Evolutionary conservation across 2,113 vertebrate species (phyloP), one percentile per base, ranked within the genome.

Genomic region (Bufo gargarizans): DNA sequence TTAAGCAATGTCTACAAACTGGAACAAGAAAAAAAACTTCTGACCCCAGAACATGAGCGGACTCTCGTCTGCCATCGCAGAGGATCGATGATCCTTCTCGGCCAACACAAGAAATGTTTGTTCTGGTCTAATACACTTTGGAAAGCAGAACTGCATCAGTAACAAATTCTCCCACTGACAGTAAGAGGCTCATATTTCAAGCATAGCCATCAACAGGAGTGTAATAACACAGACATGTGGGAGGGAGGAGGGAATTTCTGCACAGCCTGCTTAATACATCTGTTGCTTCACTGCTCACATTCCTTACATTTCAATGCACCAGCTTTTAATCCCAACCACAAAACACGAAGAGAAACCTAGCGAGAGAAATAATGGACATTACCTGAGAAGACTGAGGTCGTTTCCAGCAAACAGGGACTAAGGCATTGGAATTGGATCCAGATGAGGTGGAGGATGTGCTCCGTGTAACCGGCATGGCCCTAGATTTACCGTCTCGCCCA

Each of bases 361-460:
- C 8, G 13, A 53, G n/a, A 79, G 74, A 10, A 17, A 59, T 43
- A 69, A 86, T 82, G 2, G 45, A 72, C 63, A 0, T 84, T 93
- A 99, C 98, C 97, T 99, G 98, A 89, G 98, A 99, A 43, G 95
- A 97, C 80, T 99, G 98, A 2, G 98, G 98, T 78, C 97, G 95
- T 90, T 97, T 99, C 98, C 98, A 99, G 95, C 98, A 99, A 89
- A 99, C 98, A 43, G 97, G 98, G 89, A 99, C 98, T 86, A 99
- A 95, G 89, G 99, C 97, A 58, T 99, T 99, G 89, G 98, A 99
- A 92, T 98, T 99, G 80, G 98, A 99, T 55, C 97, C 97, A 0
- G 98, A 99, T 0, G 98, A 99, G 16, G 98, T 99, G 87, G 98
- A 99, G 17, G 98, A 99, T 0, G 97, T 96, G 86, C 98, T 99